These are phyloP conservation scores for Clistopyga incitator DNA, from an alignment of 2,888 invertebrate genomes.

Conservation along the genomic window DNA sequence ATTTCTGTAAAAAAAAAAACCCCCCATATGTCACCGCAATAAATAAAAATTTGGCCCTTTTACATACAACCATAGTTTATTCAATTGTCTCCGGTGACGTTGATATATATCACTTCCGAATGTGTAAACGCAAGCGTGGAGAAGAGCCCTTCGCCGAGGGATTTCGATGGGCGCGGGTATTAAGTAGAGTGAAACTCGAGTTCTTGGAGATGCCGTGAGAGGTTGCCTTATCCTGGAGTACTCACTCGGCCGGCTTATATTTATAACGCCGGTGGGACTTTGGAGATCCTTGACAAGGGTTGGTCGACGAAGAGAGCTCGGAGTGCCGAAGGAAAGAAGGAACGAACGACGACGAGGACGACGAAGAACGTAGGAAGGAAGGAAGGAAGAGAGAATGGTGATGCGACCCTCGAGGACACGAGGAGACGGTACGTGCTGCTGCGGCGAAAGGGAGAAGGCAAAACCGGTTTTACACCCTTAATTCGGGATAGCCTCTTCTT, in stretches of 20 bases:
- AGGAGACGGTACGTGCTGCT: constrained; percentile 19
- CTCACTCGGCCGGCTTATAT: constrained; percentile 54
- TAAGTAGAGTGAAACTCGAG: constrained; percentile 40
- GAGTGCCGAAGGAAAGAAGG: constrained; percentile 28
- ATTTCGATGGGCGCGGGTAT: constrained; percentile 40
- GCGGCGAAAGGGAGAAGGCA: constrained; percentile 26
- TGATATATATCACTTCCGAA: background rate
- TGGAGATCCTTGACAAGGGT: constrained; percentile 54
- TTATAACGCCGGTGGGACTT: constrained; percentile 61
- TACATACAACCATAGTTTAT: background rate
- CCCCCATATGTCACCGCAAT: too few relatives aligned
- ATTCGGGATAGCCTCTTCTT: constrained; percentile 45
- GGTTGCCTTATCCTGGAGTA: constrained; percentile 31
- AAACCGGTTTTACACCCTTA: constrained; percentile 58
- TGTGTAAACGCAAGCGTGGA: background rate
- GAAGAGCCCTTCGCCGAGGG: constrained; percentile 25
- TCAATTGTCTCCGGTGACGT: background rate
- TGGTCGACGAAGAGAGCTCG: constrained; percentile 38
- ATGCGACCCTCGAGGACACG: constrained; percentile 57
- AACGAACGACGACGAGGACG: constrained; percentile 1
- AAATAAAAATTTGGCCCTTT: background rate
- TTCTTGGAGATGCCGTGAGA: constrained; percentile 16
- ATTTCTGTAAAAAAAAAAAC: too few relatives aligned
- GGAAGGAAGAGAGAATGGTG: constrained; percentile 34
- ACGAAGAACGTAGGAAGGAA: constrained; percentile 5